phyloP scores from a whole-genome alignment of 2,113 vertebrate genomes.

The Callopanchax toddi region DNA sequence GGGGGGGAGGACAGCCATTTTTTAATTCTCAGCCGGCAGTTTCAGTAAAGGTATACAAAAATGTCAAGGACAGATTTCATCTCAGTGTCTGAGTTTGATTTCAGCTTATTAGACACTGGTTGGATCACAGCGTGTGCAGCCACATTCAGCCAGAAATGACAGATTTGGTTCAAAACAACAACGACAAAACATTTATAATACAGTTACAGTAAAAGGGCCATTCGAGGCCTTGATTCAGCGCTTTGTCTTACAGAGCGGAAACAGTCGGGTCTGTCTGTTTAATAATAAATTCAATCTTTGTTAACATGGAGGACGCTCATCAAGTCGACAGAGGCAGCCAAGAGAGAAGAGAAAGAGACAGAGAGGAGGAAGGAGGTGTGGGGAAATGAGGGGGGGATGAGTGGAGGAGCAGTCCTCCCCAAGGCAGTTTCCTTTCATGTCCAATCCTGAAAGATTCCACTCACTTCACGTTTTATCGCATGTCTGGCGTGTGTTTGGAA shows the following conservation, averaged over 20 bases:
- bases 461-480: slow-evolving; percentile 28
- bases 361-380: slow-evolving; percentile 25
- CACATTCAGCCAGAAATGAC: slow-evolving; percentile 53
- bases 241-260: slow-evolving; percentile 31
- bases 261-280: slow-evolving; percentile 45
- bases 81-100: background rate
- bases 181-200: slow-evolving; percentile 10
- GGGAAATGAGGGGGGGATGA: background rate
- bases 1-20: background rate
- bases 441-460: slow-evolving; percentile 44
- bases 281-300: slow-evolving; percentile 61
- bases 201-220: slow-evolving; percentile 8
- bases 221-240: slow-evolving; percentile 26
- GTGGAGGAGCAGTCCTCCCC: slow-evolving; percentile 18
- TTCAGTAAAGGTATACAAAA: slow-evolving; percentile 42
- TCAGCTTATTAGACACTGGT: slow-evolving; percentile 47
- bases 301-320: slow-evolving; percentile 48
- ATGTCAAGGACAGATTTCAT: slow-evolving; percentile 44
- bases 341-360: slow-evolving; percentile 53
- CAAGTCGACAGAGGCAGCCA: slow-evolving; percentile 58
- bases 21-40: slow-evolving; percentile 41
- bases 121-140: slow-evolving; percentile 44
- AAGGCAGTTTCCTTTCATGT: slow-evolving; percentile 44
- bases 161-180: slow-evolving; percentile 29
- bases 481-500: slow-evolving; percentile 42